Percentiles rank a stretch among this genome's conserved stretches.
Conservation (phyloP, 2,113 vertebrate species). For the Bufo bufo region DNA sequence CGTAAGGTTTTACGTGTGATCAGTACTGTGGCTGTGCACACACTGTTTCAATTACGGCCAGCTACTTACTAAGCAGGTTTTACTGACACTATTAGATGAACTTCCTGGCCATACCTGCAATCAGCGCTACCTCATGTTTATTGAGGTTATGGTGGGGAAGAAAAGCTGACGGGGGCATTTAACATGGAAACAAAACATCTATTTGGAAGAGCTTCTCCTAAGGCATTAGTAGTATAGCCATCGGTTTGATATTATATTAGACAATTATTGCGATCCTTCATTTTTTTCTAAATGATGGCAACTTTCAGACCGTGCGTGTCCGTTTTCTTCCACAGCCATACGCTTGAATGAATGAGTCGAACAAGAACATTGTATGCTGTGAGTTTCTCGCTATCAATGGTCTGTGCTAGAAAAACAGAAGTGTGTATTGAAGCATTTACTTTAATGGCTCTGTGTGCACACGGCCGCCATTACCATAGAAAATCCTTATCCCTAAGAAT, state of each 20-base stretch:
- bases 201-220: not conserved
- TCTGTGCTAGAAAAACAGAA: too few relatives aligned
- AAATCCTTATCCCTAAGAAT: too few relatives aligned
- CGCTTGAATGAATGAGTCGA: too few relatives aligned
- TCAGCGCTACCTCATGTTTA: conserved; percentile 15
- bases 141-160: not conserved
- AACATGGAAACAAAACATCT: not conserved
- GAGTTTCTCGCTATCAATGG: too few relatives aligned
- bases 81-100: not conserved
- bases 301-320: not conserved
- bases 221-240: not conserved
- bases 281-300: not conserved
- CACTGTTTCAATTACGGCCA: not conserved
- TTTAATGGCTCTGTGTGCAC: too few relatives aligned
- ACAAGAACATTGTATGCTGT: too few relatives aligned
- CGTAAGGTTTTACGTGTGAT: not conserved
- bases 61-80: conserved; percentile 14
- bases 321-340: too few relatives aligned
- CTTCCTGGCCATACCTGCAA: not conserved
- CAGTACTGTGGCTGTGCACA: not conserved
- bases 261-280: not conserved
- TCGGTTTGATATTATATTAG: not conserved
- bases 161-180: not conserved
- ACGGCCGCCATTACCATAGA: too few relatives aligned
- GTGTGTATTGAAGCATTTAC: too few relatives aligned